Evolutionary conservation across 2,113 vertebrate genomes (phyloP).

Genomic region (Salvelinus alpinus): DNA sequence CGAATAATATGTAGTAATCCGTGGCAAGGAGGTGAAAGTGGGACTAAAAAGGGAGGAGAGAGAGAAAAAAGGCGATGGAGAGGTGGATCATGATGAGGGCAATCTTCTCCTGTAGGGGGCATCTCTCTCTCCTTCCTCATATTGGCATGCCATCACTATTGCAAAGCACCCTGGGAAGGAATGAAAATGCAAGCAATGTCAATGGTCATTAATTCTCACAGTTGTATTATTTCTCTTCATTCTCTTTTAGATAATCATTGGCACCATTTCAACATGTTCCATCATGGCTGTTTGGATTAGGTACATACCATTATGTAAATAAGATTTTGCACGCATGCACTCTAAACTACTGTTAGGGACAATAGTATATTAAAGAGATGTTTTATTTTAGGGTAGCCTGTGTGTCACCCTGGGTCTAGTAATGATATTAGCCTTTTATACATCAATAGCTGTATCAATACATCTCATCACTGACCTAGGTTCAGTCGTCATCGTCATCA

Average conservation of each 20-base stretch:
- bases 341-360: no score
- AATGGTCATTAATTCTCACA: not conserved
- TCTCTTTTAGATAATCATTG: not conserved
- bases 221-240: not conserved
- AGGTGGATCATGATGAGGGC: slow-evolving; percentile 23
- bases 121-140: slow-evolving; percentile 10
- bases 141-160: slow-evolving; percentile 41
- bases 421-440: no score
- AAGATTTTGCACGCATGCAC: no score
- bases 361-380: no score
- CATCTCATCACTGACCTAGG: slow-evolving; percentile 14
- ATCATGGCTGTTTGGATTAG: no score
- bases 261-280: no score
- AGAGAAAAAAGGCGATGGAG: slow-evolving; percentile 27
- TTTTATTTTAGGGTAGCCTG: no score
- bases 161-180: slow-evolving; percentile 51
- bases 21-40: slow-evolving; percentile 34
- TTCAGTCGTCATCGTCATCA: slow-evolving; percentile 90
- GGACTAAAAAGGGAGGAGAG: slow-evolving; percentile 22
- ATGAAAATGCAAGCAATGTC: slow-evolving; percentile 13
- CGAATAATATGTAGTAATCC: slow-evolving; percentile 15
- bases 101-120: not conserved
- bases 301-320: no score
- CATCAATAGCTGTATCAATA: not conserved
- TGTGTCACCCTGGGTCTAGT: no score